Conservation (phyloP, 2,797 vertebrate species). For the Jordanella pulchra region DNA sequence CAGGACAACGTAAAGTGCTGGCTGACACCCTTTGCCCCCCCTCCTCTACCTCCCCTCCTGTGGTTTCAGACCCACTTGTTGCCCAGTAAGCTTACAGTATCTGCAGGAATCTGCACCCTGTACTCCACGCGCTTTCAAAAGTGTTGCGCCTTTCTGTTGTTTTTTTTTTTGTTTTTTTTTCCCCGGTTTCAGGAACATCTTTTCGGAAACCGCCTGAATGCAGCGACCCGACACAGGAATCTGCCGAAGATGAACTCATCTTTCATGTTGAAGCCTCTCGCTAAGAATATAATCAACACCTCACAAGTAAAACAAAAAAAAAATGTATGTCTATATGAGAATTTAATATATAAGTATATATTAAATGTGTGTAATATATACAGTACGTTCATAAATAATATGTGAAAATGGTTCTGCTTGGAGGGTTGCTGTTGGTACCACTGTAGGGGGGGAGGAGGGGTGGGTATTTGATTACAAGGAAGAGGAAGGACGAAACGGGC, state of each 20-base stretch:
- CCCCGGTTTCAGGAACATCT: slow-evolving; percentile 30
- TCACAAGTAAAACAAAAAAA: slow-evolving; percentile 71
- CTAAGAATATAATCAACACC: slow-evolving; percentile 76
- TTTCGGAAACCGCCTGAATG: slow-evolving; percentile 15
- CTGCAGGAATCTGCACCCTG: slow-evolving; percentile 59
- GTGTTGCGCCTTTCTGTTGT: slow-evolving; percentile 48
- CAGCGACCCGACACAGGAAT: slow-evolving; percentile 34
- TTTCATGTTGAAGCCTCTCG: slow-evolving; percentile 65
- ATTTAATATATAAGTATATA: slow-evolving; percentile 86
- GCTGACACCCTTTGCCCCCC: slow-evolving; percentile 31
- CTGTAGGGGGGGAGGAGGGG: slow-evolving; percentile 36
- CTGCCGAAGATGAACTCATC: slow-evolving; percentile 40
- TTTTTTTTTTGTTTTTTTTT: neutral
- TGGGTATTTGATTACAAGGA: slow-evolving; percentile 27
- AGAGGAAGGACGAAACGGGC: slow-evolving; percentile 22
- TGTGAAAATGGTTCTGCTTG: slow-evolving; percentile 64
- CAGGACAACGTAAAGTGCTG: slow-evolving; percentile 57
- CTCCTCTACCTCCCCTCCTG: slow-evolving; percentile 25
- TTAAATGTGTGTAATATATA: slow-evolving; percentile 85
- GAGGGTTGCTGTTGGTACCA: slow-evolving; percentile 61
- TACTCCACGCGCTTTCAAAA: slow-evolving; percentile 71
- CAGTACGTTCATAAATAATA: slow-evolving; percentile 73
- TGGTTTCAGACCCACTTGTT: slow-evolving; percentile 62
- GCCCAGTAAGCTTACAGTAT: slow-evolving; percentile 52
- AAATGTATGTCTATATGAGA: slow-evolving; percentile 79